Evolutionary conservation across 2,888 invertebrate genomes (phyloP), one percentile per base, ranked within the genome.

Genomic region (Odontomyia ornata): DNA sequence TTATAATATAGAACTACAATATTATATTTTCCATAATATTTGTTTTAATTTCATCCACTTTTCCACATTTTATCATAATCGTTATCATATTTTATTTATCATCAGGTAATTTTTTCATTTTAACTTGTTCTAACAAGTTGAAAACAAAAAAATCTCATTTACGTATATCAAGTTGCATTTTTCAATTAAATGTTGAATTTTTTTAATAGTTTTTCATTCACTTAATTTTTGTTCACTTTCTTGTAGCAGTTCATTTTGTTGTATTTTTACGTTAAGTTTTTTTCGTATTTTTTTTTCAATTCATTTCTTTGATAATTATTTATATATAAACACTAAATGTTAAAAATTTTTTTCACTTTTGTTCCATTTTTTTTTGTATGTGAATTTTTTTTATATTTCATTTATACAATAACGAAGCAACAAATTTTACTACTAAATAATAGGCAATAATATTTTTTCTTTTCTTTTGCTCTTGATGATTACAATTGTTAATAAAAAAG

Each of bases 51-150:
- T 81, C 81, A 11, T 52, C 52, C 15, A 18, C 52, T 18, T 52
- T 18, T 15, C 52, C 15, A 18, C 52, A 52, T 52, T n/a, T n/a
- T 18, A 52, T 52, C 18, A 52, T 52, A 7, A 52, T 52, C 52
- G 18, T 52, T 18, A 52, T 52, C 52, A 52, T 52, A 52, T 52
- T 36, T 36, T 36, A n/a, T n/a, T 43, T 18, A 82, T 82, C 81
- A 80, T 84, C 83, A 82, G 82, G 80, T 82, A 85, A 84, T 84
- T 84, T 84, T 85, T 86, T 85, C n/a, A 85, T 85, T 85, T 85
- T 85, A 82, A 85, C 85, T 85, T 86, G 84, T 82, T 85, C 84
- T 85, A 85, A 86, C 85, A 83, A 83, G 82, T 82, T 80, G 80
- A 79, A 82, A 83, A 83, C 83, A 83, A 83, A 82, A n/a, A 83